phyloP scores from a whole-genome alignment of 1,140 invertebrate genomes.

The Mercenaria mercenaria region DNA sequence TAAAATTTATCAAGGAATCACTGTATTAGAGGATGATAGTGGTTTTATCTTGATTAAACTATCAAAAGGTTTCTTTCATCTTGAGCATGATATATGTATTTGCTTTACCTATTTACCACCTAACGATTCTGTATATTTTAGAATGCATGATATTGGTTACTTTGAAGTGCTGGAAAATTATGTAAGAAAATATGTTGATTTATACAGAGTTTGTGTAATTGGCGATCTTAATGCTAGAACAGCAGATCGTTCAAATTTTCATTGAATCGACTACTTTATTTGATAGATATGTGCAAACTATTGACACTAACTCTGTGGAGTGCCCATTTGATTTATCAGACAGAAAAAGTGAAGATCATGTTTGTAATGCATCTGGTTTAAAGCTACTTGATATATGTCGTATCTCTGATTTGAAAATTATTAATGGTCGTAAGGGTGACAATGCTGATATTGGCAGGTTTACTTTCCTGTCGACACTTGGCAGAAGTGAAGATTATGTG shows the following conservation, averaged over 20 bases:
- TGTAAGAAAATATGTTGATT: slow-evolving; percentile 6
- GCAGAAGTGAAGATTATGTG: slow-evolving; percentile 2
- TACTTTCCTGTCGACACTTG: neutral
- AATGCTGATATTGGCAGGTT: neutral
- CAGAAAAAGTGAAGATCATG: slow-evolving; percentile 1
- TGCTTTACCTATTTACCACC: slow-evolving; percentile 1
- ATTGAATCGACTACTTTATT: neutral
- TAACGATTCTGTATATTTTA: slow-evolving; percentile 13
- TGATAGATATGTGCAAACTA: slow-evolving; percentile 13
- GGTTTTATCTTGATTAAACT: slow-evolving; percentile 21
- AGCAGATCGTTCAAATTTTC: neutral
- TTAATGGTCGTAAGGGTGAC: neutral
- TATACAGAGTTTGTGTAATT: neutral
- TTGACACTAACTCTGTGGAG: neutral
- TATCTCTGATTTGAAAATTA: slow-evolving; percentile 1
- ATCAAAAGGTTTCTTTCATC: neutral
- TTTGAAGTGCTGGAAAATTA: neutral
- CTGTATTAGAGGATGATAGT: neutral
- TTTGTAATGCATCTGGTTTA: slow-evolving; percentile 1
- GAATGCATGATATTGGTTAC: neutral
- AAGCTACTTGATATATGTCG: neutral
- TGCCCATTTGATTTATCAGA: neutral
- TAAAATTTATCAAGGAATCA: neutral
- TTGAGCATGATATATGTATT: slow-evolving; percentile 6
- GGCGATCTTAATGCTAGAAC: slow-evolving; percentile 6